These are phyloP conservation scores for Agriopis leucophaearia DNA, from an alignment of 2,888 invertebrate genomes.

Conservation along the genomic window DNA sequence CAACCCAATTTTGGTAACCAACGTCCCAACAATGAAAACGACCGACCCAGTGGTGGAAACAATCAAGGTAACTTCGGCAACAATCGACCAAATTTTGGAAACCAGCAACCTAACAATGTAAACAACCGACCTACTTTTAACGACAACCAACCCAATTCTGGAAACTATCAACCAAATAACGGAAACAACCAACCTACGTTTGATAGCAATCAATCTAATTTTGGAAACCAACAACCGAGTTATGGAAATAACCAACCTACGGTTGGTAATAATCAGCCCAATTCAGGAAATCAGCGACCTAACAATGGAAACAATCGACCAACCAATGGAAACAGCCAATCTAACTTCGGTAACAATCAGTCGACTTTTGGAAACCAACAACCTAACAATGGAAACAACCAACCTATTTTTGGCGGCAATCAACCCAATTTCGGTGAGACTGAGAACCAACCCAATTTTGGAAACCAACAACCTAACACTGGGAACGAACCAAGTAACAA, in stretches of 20 bases:
- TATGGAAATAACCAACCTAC: conserved; percentile 15
- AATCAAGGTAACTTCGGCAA: conserved; percentile 32
- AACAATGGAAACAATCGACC: conserved; percentile 32
- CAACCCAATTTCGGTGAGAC: conserved; percentile 23
- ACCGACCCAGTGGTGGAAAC: conserved; percentile 15
- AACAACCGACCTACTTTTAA: conserved; percentile 16
- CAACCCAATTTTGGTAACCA: conserved; percentile 11
- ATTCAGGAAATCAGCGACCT: conserved; percentile 28
- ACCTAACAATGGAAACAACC: conserved; percentile 27
- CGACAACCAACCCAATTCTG: conserved; percentile 28
- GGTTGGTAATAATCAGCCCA: conserved; percentile 13
- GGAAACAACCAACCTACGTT: conserved; percentile 22
- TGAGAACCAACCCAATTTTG: conserved; percentile 34
- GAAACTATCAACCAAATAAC: conserved; percentile 7
- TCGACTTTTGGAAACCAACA: conserved; percentile 19
- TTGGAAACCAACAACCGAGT: conserved; percentile 14
- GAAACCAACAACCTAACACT: conserved; percentile 12
- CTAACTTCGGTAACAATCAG: conserved; percentile 26
- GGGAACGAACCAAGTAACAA: conserved; percentile 29
- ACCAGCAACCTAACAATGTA: background rate
- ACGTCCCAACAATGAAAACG: background rate
- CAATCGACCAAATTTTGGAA: conserved; percentile 19
- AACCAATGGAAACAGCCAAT: conserved; percentile 32
- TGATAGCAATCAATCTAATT: conserved; percentile 22
- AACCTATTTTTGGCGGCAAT: conserved; percentile 25